Evolutionary conservation across 1,140 invertebrate species (phyloP), one percentile per base, ranked within the genome.

Genomic region (Anastrepha obliqua): DNA sequence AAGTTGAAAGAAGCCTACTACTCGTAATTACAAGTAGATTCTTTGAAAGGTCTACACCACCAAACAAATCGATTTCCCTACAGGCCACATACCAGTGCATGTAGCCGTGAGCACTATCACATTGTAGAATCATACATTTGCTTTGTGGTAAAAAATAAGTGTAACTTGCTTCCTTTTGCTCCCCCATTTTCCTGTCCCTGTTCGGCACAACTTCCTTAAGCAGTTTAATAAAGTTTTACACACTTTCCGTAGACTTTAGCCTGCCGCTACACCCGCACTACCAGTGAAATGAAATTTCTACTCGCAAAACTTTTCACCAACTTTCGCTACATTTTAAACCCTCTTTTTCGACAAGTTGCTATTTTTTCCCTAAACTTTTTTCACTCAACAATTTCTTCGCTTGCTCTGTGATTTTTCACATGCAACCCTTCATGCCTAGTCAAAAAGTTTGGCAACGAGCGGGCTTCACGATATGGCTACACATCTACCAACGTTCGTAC

Each of bases 401-500:
- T 55, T 81, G 74, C 74, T 20, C 74, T 81, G 74, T 81, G 74
- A 81, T 81, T 81, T 81, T 55, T 81, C 74, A 81, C 74, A 55
- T 81, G 47, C 47, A 81, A 55, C 47, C 47, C 74, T 51, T 81
- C 74, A 55, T 55, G 39, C 47, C 15, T 55, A 55, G 74, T 81
- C 47, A 81, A 81, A 81, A 81, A 81, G 74, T 81, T 81, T 7
- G 47, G 47, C 20, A 81, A 47, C 74, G 5, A 62, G 15, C 74
- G 5, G 15, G 15, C 13, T 62, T 62, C 8, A 5, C 60, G 60
- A 62, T 29, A 29, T n/a, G n/a, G 60, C 60, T 4, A 62, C 51
- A 55, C 6, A 55, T 55, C 11, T 55, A 11, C 1, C 51, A 55
- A 55, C 51, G 51, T 55, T 7, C 51, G 51, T 9, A 55, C 51